These are phyloP conservation scores for Platysteira castanea DNA, from an alignment of 2,113 vertebrate genomes.

Conservation along the genomic window DNA sequence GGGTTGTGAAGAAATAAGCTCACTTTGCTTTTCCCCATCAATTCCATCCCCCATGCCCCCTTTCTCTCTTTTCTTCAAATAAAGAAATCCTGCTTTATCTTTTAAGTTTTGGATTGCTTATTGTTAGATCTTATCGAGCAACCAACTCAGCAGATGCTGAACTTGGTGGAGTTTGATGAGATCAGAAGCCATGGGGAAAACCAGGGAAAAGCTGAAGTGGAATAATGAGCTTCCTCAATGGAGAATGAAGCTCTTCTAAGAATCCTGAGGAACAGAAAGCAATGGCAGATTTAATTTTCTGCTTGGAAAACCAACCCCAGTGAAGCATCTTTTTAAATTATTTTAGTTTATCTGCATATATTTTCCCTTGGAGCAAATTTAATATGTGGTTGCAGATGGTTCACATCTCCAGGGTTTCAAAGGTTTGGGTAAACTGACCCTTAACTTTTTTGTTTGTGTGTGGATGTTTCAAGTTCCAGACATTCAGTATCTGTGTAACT, in stretches of 20 bases:
- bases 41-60: accelerated
- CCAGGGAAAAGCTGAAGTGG: background rate
- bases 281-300: background rate
- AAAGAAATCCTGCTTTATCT: background rate
- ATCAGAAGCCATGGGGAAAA: background rate
- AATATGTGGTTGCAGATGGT: background rate
- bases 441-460: background rate
- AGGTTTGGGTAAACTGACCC: background rate
- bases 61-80: background rate
- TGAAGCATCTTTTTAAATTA: background rate
- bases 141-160: background rate
- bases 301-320: background rate
- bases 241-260: background rate
- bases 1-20: background rate
- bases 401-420: background rate
- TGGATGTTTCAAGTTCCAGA: background rate
- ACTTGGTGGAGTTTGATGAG: background rate
- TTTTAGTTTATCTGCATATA: background rate
- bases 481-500: background rate
- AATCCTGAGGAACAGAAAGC: background rate
- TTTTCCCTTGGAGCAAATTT: background rate
- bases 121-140: background rate
- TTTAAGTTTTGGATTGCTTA: background rate
- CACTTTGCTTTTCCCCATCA: background rate
- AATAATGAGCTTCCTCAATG: background rate